Conservation (phyloP, 2,113 vertebrate species). For the Calidris pygmaea region DNA sequence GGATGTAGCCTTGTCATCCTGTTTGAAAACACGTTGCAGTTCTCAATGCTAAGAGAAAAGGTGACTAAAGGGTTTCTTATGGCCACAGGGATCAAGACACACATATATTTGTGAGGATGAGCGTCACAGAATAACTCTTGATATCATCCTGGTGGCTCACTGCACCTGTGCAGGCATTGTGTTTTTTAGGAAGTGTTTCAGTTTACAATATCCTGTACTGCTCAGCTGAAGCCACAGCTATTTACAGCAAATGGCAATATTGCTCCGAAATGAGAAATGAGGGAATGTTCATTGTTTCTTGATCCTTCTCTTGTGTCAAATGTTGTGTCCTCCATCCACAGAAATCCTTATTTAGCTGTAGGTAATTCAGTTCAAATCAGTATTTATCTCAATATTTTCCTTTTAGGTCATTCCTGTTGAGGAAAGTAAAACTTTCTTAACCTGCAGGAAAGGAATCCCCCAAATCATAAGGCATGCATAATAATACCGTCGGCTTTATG, state of each 20-base stretch:
- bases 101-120: conserved; percentile 27
- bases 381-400: not conserved
- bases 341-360: not conserved
- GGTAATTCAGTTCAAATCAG: not conserved
- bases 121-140: conserved; percentile 14
- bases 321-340: not conserved
- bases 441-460: not conserved
- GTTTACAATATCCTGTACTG: conserved; percentile 50
- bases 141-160: conserved; percentile 28
- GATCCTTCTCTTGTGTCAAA: not conserved
- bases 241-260: conserved; percentile 16
- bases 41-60: not conserved
- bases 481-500: not conserved
- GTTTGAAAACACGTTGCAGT: conserved; percentile 28
- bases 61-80: conserved; percentile 20
- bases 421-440: not conserved
- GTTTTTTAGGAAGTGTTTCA: conserved; percentile 53
- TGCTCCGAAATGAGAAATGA: not conserved
- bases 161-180: conserved; percentile 63
- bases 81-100: not conserved
- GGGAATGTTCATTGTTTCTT: not conserved
- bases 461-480: not conserved
- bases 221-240: conserved; percentile 14
- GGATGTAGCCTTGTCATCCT: conserved; percentile 56
- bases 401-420: not conserved